phyloP scores from a whole-genome alignment of 2,113 vertebrate species.

The Protomyctophum bolini region DNA sequence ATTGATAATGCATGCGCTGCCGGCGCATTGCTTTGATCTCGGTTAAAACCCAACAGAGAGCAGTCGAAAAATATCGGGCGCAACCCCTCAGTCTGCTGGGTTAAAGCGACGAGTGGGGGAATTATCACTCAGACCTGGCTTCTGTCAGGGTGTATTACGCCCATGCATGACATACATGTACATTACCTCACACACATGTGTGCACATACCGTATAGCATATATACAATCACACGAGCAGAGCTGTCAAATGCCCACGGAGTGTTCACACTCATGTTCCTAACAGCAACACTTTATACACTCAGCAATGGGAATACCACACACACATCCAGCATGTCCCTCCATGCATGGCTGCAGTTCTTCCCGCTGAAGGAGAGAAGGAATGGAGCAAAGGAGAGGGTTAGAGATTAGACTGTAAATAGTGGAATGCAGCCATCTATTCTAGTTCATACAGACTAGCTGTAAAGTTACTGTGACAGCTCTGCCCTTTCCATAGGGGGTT shows the following conservation, averaged over 20 bases:
- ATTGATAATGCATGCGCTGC: conserved; percentile 73
- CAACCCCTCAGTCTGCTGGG: conserved; percentile 47
- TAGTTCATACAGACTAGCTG: conserved; percentile 41
- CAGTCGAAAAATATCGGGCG: conserved; percentile 67
- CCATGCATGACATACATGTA: background rate
- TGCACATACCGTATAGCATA: background rate
- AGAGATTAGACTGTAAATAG: conserved; percentile 12
- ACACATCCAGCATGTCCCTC: conserved; percentile 7
- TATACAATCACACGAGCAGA: conserved; percentile 26
- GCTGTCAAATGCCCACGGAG: conserved; percentile 13
- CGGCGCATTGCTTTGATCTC: conserved; percentile 63
- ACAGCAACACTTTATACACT: conserved; percentile 13
- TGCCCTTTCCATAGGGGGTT: conserved; percentile 62
- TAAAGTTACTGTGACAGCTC: conserved; percentile 64
- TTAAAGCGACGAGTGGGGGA: conserved; percentile 37
- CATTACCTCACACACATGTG: background rate
- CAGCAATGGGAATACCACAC: conserved; percentile 17
- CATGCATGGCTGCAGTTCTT: conserved; percentile 2
- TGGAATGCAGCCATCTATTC: conserved; percentile 34
- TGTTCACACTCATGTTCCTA: conserved; percentile 22
- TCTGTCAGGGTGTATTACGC: too few relatives aligned
- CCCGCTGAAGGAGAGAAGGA: conserved; percentile 22
- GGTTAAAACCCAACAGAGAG: conserved; percentile 55
- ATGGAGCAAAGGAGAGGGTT: background rate
- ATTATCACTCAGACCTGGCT: conserved; percentile 34